Conservation (phyloP, 2,797 vertebrate species). For the Sternarchorhynchus goeldii region DNA sequence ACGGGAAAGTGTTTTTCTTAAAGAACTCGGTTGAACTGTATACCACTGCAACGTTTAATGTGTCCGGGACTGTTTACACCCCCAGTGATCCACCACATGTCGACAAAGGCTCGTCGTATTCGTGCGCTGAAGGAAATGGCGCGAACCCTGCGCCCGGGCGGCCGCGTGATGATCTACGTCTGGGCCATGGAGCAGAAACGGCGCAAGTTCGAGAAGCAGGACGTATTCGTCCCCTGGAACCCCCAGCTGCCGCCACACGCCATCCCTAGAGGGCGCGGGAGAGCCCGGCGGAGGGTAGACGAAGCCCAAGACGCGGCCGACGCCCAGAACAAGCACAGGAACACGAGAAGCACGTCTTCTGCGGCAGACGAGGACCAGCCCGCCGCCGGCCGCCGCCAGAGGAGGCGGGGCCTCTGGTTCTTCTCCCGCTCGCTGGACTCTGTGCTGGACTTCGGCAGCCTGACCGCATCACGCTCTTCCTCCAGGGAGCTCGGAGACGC, state of each 20-base stretch:
- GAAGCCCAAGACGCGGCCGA: slow-evolving; percentile 63
- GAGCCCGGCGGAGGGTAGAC: slow-evolving; percentile 53
- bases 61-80: slow-evolving; percentile 12
- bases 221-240: slow-evolving; percentile 82
- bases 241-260: slow-evolving; percentile 68
- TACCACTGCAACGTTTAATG: background rate
- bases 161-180: slow-evolving; percentile 83
- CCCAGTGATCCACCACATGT: slow-evolving; percentile 81
- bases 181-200: slow-evolving; percentile 83
- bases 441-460: slow-evolving; percentile 72
- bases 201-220: slow-evolving; percentile 83
- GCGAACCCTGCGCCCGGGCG: slow-evolving; percentile 75
- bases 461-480: slow-evolving; percentile 65
- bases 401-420: slow-evolving; percentile 73
- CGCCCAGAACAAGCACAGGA: slow-evolving; percentile 72
- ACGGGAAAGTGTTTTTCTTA: too few species aligned
- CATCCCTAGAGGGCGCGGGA: slow-evolving; percentile 24
- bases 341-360: slow-evolving; percentile 73
- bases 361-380: slow-evolving; percentile 69
- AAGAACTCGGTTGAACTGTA: too few species aligned
- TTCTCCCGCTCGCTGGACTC: slow-evolving; percentile 82
- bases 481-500: slow-evolving; percentile 67
- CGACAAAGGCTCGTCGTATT: slow-evolving; percentile 75
- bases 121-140: slow-evolving; percentile 83
- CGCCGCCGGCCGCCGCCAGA: slow-evolving; percentile 57